phyloP scores from a whole-genome alignment of 1,140 invertebrate species.

The Zaprionus nigranus region DNA sequence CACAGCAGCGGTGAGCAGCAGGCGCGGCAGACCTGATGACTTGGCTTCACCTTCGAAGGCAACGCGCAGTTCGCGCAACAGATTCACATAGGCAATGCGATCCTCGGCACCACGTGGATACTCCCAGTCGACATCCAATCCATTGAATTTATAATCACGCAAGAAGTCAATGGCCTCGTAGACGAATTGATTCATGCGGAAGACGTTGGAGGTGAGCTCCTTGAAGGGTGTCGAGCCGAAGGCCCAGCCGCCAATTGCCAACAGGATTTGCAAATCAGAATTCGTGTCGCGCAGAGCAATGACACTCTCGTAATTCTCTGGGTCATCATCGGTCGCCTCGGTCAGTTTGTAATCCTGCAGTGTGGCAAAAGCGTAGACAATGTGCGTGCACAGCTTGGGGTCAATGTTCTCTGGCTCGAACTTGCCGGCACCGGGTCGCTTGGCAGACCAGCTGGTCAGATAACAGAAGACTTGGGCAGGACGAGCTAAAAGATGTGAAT shows the following conservation, averaged over 20 bases:
- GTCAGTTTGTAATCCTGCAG: slow-evolving; percentile 92
- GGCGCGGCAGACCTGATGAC: slow-evolving; percentile 90
- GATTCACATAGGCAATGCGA: slow-evolving; percentile 91
- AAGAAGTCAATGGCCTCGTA: slow-evolving; percentile 97
- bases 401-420: slow-evolving; percentile 96
- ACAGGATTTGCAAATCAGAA: slow-evolving; percentile 94
- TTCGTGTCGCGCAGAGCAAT: slow-evolving; percentile 94
- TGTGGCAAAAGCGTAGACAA: slow-evolving; percentile 97
- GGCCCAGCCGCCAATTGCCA: slow-evolving; percentile 97
- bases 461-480: slow-evolving; percentile 96
- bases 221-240: slow-evolving; percentile 97
- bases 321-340: slow-evolving; percentile 91
- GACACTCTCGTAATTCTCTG: slow-evolving; percentile 93
- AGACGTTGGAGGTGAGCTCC: slow-evolving; percentile 94
- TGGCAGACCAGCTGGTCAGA: slow-evolving; percentile 96
- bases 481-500: slow-evolving; percentile 86
- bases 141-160: slow-evolving; percentile 96
- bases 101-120: slow-evolving; percentile 96
- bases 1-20: slow-evolving; percentile 95
- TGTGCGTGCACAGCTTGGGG: slow-evolving; percentile 94
- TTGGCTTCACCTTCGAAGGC: slow-evolving; percentile 96
- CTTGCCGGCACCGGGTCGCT: slow-evolving; percentile 92
- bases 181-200: slow-evolving; percentile 97
- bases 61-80: slow-evolving; percentile 91
- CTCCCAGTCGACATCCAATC: slow-evolving; percentile 97